Percentiles rank a stretch among this genome's conserved stretches.
Conservation (phyloP, 2,113 vertebrate species). For the Aegypius monachus region DNA sequence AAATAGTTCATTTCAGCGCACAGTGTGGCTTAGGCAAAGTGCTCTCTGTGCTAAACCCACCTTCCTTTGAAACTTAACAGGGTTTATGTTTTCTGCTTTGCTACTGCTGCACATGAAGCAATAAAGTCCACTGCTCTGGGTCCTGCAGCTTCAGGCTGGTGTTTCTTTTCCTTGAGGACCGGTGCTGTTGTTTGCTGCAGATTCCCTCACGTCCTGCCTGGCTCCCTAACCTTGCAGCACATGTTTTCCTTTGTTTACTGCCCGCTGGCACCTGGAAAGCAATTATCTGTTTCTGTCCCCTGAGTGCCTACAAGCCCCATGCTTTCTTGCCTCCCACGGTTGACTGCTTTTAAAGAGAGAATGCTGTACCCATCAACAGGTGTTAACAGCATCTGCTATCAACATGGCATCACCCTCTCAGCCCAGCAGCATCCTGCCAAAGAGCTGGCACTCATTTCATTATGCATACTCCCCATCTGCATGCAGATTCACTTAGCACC, state of each 20-base stretch:
- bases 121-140: too few relatives aligned
- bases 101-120: neutral
- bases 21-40: neutral
- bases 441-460: neutral
- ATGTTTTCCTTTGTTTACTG: neutral
- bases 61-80: neutral
- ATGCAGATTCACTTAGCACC: neutral
- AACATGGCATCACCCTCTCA: neutral
- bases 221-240: neutral
- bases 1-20: neutral
- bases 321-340: neutral
- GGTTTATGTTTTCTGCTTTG: neutral
- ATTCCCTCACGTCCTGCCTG: neutral
- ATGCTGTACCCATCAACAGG: neutral
- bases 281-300: neutral
- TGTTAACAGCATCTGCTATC: conserved; percentile 3
- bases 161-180: neutral
- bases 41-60: neutral
- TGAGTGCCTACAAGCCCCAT: fast-evolving
- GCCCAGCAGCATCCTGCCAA: conserved; percentile 19
- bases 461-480: neutral
- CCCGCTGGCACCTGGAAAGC: neutral
- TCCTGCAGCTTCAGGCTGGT: neutral
- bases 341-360: neutral
- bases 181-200: neutral